These are phyloP conservation scores for Sebastes oblongus DNA, from an alignment of 2,797 vertebrate genomes.

Conservation along the genomic window DNA sequence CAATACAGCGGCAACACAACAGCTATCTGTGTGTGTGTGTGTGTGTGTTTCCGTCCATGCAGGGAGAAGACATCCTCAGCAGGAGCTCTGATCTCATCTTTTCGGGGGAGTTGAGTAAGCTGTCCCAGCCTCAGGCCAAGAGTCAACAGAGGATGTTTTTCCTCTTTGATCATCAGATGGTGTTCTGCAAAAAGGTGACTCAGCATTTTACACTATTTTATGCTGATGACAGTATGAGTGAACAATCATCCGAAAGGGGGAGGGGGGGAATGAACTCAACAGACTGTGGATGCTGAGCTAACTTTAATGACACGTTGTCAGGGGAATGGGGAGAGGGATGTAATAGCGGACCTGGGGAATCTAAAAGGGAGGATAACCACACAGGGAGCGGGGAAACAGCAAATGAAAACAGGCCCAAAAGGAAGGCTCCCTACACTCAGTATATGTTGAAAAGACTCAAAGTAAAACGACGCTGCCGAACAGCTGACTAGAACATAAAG, in stretches of 20 bases:
- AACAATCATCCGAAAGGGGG: background rate
- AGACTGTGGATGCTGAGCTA: background rate
- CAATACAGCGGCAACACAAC: background rate
- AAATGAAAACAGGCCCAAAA: too few relatives aligned
- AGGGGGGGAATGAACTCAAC: background rate
- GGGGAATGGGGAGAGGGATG: too few relatives aligned
- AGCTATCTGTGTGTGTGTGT: conserved; percentile 5
- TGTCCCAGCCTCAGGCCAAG: conserved; percentile 92
- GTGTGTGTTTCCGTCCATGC: conserved; percentile 10
- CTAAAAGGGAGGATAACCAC: too few relatives aligned
- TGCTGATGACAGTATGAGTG: background rate
- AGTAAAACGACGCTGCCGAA: too few relatives aligned
- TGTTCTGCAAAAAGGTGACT: conserved; percentile 95
- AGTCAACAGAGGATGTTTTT: conserved; percentile 97
- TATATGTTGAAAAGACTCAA: too few relatives aligned
- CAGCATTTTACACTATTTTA: background rate
- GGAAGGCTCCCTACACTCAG: too few relatives aligned
- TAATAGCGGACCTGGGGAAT: too few relatives aligned
- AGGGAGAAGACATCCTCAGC: conserved; percentile 94
- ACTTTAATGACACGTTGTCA: background rate
- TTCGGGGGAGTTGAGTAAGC: conserved; percentile 91
- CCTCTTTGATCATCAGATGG: conserved; percentile 96
- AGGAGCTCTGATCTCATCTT: conserved; percentile 96
- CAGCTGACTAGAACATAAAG: too few relatives aligned
- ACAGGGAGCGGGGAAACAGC: too few relatives aligned